A percentile compares a stretch with the other conserved stretches of the same genome.
Conservation (phyloP, 1,140 invertebrate species). For the Drosophila santomea region DNA sequence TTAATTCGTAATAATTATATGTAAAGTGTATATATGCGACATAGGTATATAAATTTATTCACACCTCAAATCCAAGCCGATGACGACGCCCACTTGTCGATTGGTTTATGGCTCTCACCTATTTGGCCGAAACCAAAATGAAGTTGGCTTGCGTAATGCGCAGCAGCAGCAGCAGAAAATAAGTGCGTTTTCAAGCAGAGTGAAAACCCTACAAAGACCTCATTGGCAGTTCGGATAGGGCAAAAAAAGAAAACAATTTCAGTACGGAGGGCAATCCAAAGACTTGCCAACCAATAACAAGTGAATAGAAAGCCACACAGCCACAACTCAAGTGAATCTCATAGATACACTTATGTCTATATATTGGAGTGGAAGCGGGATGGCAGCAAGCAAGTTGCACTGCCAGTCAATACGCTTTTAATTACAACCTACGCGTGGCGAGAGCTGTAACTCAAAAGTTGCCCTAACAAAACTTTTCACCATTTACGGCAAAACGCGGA, state of each 20-base stretch:
- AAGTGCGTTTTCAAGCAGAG: slow-evolving; percentile 35
- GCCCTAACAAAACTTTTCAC: slow-evolving; percentile 77
- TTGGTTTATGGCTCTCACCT: slow-evolving; percentile 59
- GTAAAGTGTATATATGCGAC: slow-evolving; percentile 3
- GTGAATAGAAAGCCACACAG: slow-evolving; percentile 45
- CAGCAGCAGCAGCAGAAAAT: slow-evolving; percentile 41
- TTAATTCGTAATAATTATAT: slow-evolving; percentile 12
- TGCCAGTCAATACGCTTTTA: slow-evolving; percentile 80
- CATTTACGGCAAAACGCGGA: slow-evolving; percentile 74
- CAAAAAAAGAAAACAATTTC: slow-evolving; percentile 47
- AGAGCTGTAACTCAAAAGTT: slow-evolving; percentile 50
- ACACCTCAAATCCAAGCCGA: slow-evolving; percentile 68
- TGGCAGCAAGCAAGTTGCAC: slow-evolving; percentile 52
- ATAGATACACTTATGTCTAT: slow-evolving; percentile 21
- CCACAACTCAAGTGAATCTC: slow-evolving; percentile 21
- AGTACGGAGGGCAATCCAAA: slow-evolving; percentile 19
- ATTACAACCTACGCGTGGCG: slow-evolving; percentile 72
- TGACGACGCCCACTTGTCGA: slow-evolving; percentile 71
- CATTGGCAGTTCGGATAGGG: slow-evolving; percentile 50
- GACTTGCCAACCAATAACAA: slow-evolving; percentile 68
- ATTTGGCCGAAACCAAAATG: slow-evolving; percentile 64
- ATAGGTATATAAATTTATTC: slow-evolving; percentile 69
- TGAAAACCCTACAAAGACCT: slow-evolving; percentile 43
- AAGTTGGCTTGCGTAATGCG: slow-evolving; percentile 78
- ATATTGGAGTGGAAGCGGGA: slow-evolving; percentile 62